Evolutionary conservation across 2,888 invertebrate species (phyloP), one percentile per base, ranked within the genome.

Genomic region (Nipponacmea schrenckii): DNA sequence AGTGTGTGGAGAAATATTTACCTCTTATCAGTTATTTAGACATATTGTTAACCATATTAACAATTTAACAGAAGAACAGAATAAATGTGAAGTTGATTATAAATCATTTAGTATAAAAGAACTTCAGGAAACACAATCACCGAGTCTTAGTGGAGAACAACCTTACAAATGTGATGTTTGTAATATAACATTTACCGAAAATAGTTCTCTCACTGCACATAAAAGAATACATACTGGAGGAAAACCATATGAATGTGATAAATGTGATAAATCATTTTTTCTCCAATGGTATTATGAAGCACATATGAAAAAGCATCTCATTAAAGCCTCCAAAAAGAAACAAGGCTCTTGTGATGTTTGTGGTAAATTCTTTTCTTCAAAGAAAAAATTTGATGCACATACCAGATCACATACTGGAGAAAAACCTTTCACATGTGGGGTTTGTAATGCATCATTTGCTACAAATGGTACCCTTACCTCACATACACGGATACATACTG

Each of bases 261-360:
- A 46, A 24, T 71, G 71, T 68, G 71, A 64, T 17, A 68, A 63
- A 56, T 31, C 46, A n/a, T 67, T 62, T 46, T 26, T 26, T 24
- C 15, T 20, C 10, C 24, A 20, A 10, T 44, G 24, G 17, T 17
- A 63, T 24, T 64, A 64, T 4, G 20, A 45, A 26, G 45, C 27
- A 17, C 71, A 71, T 39, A 27, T 50, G 10, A 24, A 56, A 39
- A 62, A 64, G n/a, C 71, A 71, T 45, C 62, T 63, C 2, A 63
- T 39, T 3, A 64, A 68, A 46, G 62, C 62, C 20, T 62, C 62
- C 10, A 50, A 68, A 20, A 31, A 45, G 15, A 69, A 31, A 24
- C 64, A 64, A 27, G 44, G 31, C 27, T 14, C 20, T 27, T 70
- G 70, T 27, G 56, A 56, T 15, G 4, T 67, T 31, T 70, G 70